These are phyloP conservation scores for Eilema depressum DNA, from an alignment of 2,888 invertebrate species.

Conservation along the genomic window DNA sequence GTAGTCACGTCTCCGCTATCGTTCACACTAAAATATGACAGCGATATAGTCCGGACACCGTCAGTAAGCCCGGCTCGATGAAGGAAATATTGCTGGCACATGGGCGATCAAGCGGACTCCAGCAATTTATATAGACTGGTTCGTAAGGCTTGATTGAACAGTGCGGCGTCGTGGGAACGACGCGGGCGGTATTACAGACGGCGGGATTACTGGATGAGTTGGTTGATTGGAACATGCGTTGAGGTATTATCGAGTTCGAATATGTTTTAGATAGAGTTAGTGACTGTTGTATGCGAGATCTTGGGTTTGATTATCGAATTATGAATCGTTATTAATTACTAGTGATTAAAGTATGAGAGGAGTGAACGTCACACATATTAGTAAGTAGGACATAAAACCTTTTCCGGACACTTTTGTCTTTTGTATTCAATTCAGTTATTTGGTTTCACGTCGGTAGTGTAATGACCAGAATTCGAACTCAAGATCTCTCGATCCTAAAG, in stretches of 20 bases:
- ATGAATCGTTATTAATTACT: not conserved
- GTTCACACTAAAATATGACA: conserved; percentile 79
- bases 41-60: conserved; percentile 75
- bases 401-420: too few relatives aligned
- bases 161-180: conserved; percentile 33
- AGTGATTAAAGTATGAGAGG: too few relatives aligned
- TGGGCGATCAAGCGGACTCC: conserved; percentile 64
- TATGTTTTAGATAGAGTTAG: not conserved
- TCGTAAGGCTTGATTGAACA: conserved; percentile 52
- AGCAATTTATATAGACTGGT: conserved; percentile 46
- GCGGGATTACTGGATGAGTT: conserved; percentile 14
- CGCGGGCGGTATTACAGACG: conserved; percentile 20
- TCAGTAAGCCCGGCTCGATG: conserved; percentile 77
- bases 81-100: conserved; percentile 77
- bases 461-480: too few relatives aligned
- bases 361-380: too few relatives aligned
- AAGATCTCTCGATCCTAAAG: too few relatives aligned
- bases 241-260: conserved; percentile 8
- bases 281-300: not conserved
- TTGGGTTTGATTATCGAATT: not conserved
- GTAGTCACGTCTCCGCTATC: conserved; percentile 78
- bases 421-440: too few relatives aligned
- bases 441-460: too few relatives aligned
- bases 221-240: conserved; percentile 16
- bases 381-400: too few relatives aligned